These are phyloP conservation scores for Idaea aversata DNA, from an alignment of 2,888 invertebrate species.

Conservation along the genomic window DNA sequence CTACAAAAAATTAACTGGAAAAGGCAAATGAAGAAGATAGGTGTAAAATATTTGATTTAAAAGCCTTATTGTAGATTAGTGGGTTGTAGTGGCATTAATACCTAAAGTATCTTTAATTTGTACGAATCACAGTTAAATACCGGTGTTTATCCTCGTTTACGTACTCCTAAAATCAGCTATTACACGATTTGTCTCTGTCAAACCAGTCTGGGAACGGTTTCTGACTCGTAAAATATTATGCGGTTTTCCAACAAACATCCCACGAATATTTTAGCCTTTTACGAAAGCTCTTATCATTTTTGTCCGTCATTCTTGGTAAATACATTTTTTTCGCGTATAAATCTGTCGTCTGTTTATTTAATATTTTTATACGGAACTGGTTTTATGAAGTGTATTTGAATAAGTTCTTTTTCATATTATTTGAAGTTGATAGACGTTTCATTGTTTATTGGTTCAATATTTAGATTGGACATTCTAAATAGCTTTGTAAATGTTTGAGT, in stretches of 20 bases:
- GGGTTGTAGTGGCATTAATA: not conserved
- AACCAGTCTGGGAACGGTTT: slow-evolving; percentile 34
- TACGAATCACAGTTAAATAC: slow-evolving; percentile 20
- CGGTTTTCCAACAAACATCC: slow-evolving; percentile 31
- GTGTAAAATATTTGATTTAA: too few species aligned
- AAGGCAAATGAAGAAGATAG: not conserved
- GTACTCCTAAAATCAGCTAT: slow-evolving; percentile 36
- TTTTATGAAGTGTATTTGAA: not conserved
- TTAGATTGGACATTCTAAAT: not conserved
- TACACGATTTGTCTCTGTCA: slow-evolving; percentile 43
- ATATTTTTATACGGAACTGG: not conserved
- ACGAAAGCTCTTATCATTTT: slow-evolving; percentile 28
- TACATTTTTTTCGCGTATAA: not conserved
- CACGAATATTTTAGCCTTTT: slow-evolving; percentile 27
- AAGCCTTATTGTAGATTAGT: not conserved
- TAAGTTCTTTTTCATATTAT: not conserved
- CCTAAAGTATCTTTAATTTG: not conserved
- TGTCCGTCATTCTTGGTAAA: slow-evolving; percentile 7
- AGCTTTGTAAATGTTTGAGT: not conserved
- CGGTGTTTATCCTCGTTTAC: slow-evolving; percentile 33
- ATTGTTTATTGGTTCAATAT: not conserved
- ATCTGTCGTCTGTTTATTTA: not conserved
- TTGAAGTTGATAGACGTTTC: not conserved
- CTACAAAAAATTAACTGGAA: not conserved
- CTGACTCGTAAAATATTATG: slow-evolving; percentile 46